Base-by-base conservation (phyloP, 2,888 invertebrate genomes). In the Drosophila bunnanda region DNA sequence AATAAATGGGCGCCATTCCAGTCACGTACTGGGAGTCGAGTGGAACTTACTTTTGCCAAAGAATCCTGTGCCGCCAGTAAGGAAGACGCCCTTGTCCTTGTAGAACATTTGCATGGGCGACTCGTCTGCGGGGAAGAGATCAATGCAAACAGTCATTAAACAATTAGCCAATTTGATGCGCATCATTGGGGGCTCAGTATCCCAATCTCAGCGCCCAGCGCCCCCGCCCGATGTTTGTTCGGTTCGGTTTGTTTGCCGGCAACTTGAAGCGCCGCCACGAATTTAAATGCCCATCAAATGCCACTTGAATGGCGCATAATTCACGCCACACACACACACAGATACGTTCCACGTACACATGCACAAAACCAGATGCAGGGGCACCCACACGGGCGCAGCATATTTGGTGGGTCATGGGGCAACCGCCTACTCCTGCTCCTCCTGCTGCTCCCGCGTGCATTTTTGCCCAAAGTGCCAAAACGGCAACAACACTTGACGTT, bases 11-110 rank as follows among this genome's bases (percentile, higher is more conserved):
- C 10, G 58, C 44, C 48, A 85, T 82, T 79, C 80, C 52, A 58
- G 80, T 70, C 80, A 80, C 80, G 80, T 80, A 34, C 57, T 50
- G 50, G 50, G 50, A 52, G 54, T 36, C 25, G 57, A 50, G 61
- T 67, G 43, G 48, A 66, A 80, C 89, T 82, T 88, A 92, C 93
- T 91, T 90, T 92, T 93, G 76, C 92, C 92, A 82, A 92, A 90
- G 80, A 92, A 92, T 60, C 94, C 95, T 62, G 94, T 94, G 50
- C 93, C 94, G 75, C 95, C 95, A 65, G 95, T 95, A 25, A 95
- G 93, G 34, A 95, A 93, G 0, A 95, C 87, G 91, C 93, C 94
- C 86, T 95, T 94, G 38, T 94, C 94, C 78, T 93, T 91, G 81
- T 95, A 95, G 90, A 95, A 95, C 88, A 93, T 92, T 83, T 95